These are phyloP conservation scores for Indicator maculatus DNA, from an alignment of 2,113 vertebrate genomes.

Conservation along the genomic window DNA sequence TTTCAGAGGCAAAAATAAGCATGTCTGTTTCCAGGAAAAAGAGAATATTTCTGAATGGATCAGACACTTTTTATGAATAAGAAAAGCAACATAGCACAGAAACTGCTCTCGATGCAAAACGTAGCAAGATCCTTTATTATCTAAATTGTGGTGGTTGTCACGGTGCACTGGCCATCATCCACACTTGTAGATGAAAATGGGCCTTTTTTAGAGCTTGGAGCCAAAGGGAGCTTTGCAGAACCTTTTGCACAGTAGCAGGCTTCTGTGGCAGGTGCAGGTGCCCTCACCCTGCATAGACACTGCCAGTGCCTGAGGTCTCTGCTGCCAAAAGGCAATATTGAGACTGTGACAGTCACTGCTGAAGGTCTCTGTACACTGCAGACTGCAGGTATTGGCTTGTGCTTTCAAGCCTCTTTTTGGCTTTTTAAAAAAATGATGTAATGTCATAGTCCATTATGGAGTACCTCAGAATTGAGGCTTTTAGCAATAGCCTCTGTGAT, in stretches of 20 bases:
- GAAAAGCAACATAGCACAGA: neutral
- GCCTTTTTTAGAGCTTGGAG: neutral
- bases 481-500: neutral
- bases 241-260: neutral
- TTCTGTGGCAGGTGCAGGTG: neutral
- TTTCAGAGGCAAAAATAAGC: neutral
- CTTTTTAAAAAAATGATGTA: neutral
- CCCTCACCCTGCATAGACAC: accelerated
- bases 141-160: neutral
- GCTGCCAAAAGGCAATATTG: neutral
- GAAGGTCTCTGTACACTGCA: neutral
- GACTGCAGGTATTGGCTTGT: neutral
- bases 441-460: accelerated
- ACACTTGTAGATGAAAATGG: neutral
- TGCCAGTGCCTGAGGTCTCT: accelerated
- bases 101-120: neutral
- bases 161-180: neutral
- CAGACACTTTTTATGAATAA: neutral
- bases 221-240: neutral
- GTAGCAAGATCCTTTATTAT: neutral
- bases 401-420: neutral
- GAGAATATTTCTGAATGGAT: neutral
- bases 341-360: neutral
- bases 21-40: neutral
- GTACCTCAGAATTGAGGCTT: neutral